These are phyloP conservation scores for Furcifer pardalis DNA, from an alignment of 2,797 vertebrate genomes.

Conservation along the genomic window DNA sequence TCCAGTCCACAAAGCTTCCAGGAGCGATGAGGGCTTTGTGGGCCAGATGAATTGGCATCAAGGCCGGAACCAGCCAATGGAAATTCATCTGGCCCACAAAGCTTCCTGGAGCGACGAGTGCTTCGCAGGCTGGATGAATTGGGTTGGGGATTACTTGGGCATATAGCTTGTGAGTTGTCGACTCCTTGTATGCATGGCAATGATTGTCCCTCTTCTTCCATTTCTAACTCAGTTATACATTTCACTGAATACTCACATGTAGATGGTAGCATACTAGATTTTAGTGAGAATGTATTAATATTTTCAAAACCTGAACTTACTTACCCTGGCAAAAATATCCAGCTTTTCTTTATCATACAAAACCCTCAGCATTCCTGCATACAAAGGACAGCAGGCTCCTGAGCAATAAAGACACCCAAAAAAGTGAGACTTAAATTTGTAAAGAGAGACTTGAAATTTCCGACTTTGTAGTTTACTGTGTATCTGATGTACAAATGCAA, in stretches of 20 bases:
- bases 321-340: slow-evolving; percentile 92
- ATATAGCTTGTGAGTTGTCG: too few species aligned
- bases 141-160: too few species aligned
- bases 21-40: too few species aligned
- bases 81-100: too few species aligned
- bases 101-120: too few species aligned
- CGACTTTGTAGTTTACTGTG: neutral
- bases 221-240: neutral
- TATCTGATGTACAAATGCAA: neutral
- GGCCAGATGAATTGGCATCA: too few species aligned
- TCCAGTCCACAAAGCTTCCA: too few species aligned
- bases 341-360: slow-evolving; percentile 93
- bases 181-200: too few species aligned
- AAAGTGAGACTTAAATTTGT: neutral
- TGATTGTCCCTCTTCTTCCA: too few species aligned
- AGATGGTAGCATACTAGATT: neutral
- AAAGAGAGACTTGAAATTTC: neutral
- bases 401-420: slow-evolving; percentile 12
- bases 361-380: slow-evolving; percentile 94
- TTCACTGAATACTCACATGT: neutral
- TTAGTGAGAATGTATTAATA: neutral
- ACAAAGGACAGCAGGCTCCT: slow-evolving; percentile 96
- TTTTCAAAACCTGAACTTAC: slow-evolving; percentile 11
- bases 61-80: too few species aligned
- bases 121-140: too few species aligned